These are phyloP conservation scores for Aspidiotus destructor DNA, from an alignment of 2,888 invertebrate genomes.

Conservation along the genomic window DNA sequence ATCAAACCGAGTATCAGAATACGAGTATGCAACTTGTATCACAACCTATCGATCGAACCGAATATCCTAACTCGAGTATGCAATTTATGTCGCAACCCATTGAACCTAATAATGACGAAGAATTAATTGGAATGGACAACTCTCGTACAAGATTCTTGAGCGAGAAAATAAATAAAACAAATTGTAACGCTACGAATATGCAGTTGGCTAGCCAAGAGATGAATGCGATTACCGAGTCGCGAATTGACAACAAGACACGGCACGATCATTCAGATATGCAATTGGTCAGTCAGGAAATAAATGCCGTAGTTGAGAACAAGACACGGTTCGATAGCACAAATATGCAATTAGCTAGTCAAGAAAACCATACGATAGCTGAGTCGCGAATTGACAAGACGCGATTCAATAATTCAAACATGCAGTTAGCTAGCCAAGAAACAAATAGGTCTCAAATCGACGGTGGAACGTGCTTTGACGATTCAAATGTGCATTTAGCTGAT, in stretches of 20 bases:
- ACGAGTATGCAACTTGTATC: neutral
- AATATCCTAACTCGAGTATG: neutral
- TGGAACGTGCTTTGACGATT: neutral
- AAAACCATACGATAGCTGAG: neutral
- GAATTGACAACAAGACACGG: neutral
- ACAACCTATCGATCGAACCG: neutral
- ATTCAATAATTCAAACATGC: constrained; percentile 7
- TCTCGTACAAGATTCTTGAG: neutral
- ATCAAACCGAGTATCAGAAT: constrained; percentile 5
- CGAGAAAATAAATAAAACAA: neutral
- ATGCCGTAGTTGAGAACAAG: neutral
- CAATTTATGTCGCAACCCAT: neutral
- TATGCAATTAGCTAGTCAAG: constrained; percentile 2
- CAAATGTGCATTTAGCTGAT: neutral
- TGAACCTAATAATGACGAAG: neutral
- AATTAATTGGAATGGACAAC: neutral
- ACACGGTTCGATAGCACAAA: neutral
- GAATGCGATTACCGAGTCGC: too few relatives aligned
- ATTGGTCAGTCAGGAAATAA: neutral
- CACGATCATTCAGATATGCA: neutral
- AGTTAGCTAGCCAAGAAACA: neutral
- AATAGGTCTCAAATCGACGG: neutral
- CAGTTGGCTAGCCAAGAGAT: neutral
- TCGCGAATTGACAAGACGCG: neutral
- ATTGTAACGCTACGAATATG: neutral